phyloP scores from a whole-genome alignment of 2,797 vertebrate genomes.

The Eleutherodactylus coqui region DNA sequence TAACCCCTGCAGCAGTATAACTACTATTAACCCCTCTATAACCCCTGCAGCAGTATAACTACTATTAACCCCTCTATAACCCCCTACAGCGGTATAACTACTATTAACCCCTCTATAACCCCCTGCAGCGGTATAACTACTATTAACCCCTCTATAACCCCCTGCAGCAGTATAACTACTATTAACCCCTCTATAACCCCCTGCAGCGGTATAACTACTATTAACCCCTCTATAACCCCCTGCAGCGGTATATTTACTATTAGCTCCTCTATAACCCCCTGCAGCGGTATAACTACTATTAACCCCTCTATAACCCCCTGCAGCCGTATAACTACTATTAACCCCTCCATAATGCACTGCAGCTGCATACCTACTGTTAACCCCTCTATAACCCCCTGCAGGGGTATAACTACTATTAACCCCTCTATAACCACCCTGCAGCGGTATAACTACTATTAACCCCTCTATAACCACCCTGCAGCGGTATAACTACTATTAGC shows the following conservation, averaged over 20 bases:
- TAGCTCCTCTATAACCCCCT: neutral
- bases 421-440: neutral
- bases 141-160: neutral
- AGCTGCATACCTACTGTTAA: neutral
- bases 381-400: neutral
- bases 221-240: neutral
- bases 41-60: too few relatives aligned
- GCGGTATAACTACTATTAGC: neutral
- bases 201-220: neutral
- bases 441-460: neutral
- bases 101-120: neutral
- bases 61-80: neutral
- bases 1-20: too few relatives aligned
- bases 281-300: neutral
- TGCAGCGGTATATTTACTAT: neutral
- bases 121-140: neutral
- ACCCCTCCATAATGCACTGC: neutral
- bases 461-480: neutral
- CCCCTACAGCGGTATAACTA: neutral
- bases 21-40: too few relatives aligned
- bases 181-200: neutral
- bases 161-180: neutral
- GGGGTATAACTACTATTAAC: neutral
- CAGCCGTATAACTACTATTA: neutral
- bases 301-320: neutral